phyloP scores from a whole-genome alignment of 1,140 invertebrate genomes.

The Philotrypesis tridentata region DNA sequence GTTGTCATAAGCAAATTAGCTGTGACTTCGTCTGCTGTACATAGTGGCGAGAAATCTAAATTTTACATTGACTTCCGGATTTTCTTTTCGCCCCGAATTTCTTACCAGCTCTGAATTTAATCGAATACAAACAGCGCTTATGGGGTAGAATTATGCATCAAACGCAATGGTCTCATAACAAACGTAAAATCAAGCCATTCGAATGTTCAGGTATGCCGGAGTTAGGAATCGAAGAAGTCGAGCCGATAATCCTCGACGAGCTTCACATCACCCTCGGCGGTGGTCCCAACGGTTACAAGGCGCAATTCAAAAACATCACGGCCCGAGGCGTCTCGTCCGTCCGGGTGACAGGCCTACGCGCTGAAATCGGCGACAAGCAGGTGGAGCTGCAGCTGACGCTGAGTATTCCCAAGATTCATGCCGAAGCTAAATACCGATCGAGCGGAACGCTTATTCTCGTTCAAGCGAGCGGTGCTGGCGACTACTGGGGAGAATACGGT shows the following conservation, averaged over 20 bases:
- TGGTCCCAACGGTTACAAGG: conserved; percentile 85
- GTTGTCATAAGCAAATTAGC: too few relatives aligned
- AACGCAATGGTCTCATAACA: too few relatives aligned
- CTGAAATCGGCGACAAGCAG: conserved; percentile 74
- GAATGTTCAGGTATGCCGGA: conserved; percentile 64
- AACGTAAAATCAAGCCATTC: too few relatives aligned
- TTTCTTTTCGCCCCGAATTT: too few relatives aligned
- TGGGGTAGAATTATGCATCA: too few relatives aligned
- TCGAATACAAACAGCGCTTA: too few relatives aligned
- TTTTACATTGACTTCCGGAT: too few relatives aligned
- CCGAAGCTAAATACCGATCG: conserved; percentile 83
- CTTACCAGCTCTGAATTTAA: too few relatives aligned
- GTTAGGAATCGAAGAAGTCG: conserved; percentile 75
- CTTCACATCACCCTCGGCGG: conserved; percentile 84
- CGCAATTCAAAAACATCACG: conserved; percentile 84
- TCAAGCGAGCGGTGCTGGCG: conserved; percentile 85
- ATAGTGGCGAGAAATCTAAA: too few relatives aligned
- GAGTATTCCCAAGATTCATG: conserved; percentile 84
- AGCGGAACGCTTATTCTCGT: conserved; percentile 85
- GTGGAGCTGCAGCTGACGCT: conserved; percentile 86
- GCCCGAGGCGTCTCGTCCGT: conserved; percentile 86
- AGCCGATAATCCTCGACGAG: conserved; percentile 86
- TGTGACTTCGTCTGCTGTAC: too few relatives aligned
- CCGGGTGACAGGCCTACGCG: conserved; percentile 83
- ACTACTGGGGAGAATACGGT: conserved; percentile 92